Evolutionary conservation across 2,888 invertebrate species (phyloP), one percentile per base, ranked within the genome.

Genomic region (Aporophyla lueneburgensis): DNA sequence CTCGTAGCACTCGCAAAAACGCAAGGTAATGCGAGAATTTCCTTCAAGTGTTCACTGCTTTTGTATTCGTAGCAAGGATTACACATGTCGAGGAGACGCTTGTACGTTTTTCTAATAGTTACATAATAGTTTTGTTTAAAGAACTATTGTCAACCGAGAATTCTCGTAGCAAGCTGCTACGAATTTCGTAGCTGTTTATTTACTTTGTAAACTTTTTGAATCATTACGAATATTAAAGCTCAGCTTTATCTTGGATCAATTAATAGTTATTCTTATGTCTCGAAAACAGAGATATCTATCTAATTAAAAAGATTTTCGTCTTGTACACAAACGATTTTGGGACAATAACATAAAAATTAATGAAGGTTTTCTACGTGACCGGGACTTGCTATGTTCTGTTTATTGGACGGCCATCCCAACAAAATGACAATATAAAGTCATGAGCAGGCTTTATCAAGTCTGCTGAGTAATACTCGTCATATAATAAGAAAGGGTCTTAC

Each of bases 301-400:
- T 70, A 78, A 86, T 74, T 76, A 80, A 65, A 61, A 75, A 74
- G 66, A 73, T 73, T 75, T 76, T 63, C 24, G 54, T 72, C 65
- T 70, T 66, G 65, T 49, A 74, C 72, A 67, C 69, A 68, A 77
- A 85, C 73, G 77, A 77, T 75, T 75, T 71, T 77, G 75, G 62
- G 66, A 81, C 75, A 78, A 72, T 77, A 74, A 86, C 76, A 86
- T 87, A 86, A 86, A 87, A 86, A 83, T 59, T 81, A 79, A 87
- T 86, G 86, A 86, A 87, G 80, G 86, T 80, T 43, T 61, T 27
- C 65, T 62, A 85, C 86, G 86, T 85, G 86, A 85, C 78, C 51
- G 71, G 65, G 71, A 69, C 73, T 76, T 69, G 53, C 40, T 78
- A 78, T 75, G 56, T 76, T 76, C 80, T 85, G 80, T 76, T 87